Evolutionary conservation across 2,113 vertebrate genomes (phyloP).

Genomic region (Chaetura pelagica): DNA sequence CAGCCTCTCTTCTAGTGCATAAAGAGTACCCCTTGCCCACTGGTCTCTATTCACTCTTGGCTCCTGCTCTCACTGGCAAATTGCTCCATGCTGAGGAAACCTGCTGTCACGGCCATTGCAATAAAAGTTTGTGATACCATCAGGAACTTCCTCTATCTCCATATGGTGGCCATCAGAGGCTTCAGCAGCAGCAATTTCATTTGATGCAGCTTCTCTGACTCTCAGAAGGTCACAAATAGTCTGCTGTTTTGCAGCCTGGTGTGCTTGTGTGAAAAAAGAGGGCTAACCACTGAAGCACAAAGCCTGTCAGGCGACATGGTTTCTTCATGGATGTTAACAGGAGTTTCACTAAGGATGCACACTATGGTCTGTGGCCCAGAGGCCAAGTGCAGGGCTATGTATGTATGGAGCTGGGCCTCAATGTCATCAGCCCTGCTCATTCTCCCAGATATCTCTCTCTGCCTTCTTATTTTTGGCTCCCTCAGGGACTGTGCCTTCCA

Average conservation of each 20-base stretch:
- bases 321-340: not conserved
- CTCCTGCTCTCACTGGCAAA: not conserved
- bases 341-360: not conserved
- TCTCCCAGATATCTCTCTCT: not conserved
- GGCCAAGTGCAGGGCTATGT: not conserved
- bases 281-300: not conserved
- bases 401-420: not conserved
- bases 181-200: constrained; percentile 14
- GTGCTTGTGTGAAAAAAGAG: not conserved
- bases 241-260: not conserved
- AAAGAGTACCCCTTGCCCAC: not conserved
- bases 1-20: not conserved
- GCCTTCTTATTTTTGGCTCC: not conserved
- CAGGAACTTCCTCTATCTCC: constrained; percentile 56
- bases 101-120: constrained; percentile 2
- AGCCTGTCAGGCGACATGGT: not conserved
- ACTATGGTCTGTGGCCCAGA: not conserved
- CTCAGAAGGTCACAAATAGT: constrained; percentile 17
- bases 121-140: constrained; percentile 35
- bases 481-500: not conserved
- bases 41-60: not conserved
- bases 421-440: not conserved
- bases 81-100: constrained; percentile 21
- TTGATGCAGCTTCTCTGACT: not conserved
- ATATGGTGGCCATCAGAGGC: constrained; percentile 60